A percentile compares a stretch with the other conserved stretches of the same genome.
Evolutionary conservation across 2,113 vertebrate species (phyloP).

Genomic region (Leucopternis melanops): DNA sequence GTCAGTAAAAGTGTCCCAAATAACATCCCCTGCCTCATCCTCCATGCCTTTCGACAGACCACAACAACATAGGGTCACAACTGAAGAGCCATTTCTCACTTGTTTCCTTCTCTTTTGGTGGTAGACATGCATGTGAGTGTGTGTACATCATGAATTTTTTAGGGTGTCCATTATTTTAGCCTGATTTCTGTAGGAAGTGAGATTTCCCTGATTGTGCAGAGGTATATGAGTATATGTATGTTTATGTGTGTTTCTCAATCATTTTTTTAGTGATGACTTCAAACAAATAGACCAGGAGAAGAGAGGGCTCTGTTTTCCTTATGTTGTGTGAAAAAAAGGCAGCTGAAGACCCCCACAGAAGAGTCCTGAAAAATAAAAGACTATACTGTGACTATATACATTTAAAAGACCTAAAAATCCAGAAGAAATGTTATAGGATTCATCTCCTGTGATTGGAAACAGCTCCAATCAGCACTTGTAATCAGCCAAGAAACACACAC

Average conservation of each 20-base stretch:
- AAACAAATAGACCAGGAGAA: background rate
- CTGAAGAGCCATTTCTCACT: background rate
- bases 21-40: background rate
- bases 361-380: background rate
- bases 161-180: background rate
- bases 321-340: background rate
- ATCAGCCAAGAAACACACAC: constrained; percentile 32
- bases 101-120: background rate
- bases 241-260: background rate
- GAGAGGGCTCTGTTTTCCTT: background rate
- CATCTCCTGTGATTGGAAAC: background rate
- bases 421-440: background rate
- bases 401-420: background rate
- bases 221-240: background rate
- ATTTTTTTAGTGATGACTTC: background rate
- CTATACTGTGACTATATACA: background rate
- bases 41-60: background rate
- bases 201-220: background rate
- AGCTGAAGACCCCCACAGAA: background rate
- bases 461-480: background rate
- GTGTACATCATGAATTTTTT: background rate
- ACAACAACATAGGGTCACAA: background rate
- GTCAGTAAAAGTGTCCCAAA: background rate
- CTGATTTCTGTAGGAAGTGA: background rate
- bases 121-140: background rate